These are phyloP conservation scores for Rallus limicola DNA, from an alignment of 2,113 vertebrate genomes.

Conservation along the genomic window DNA sequence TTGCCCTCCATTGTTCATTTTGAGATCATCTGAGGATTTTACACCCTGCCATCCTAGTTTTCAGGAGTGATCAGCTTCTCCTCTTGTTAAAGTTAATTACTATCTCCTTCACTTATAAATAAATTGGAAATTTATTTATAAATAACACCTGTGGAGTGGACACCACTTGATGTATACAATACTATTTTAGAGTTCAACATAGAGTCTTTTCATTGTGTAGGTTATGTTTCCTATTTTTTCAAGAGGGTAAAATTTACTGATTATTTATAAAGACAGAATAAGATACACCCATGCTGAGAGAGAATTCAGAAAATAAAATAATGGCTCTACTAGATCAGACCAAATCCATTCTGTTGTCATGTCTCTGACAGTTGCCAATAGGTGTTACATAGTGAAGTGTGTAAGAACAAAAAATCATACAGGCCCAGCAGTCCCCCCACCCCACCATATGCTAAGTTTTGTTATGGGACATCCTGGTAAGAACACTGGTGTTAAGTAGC, in stretches of 20 bases:
- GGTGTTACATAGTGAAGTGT: not conserved
- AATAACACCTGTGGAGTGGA: not conserved
- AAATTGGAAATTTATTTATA: too few relatives aligned
- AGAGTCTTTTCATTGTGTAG: not conserved
- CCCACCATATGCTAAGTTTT: not conserved
- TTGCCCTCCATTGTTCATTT: not conserved
- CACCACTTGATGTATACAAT: not conserved
- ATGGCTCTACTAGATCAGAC: not conserved
- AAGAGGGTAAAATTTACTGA: not conserved
- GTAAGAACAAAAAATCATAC: not conserved
- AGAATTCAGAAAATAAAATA: not conserved
- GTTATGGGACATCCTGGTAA: not conserved
- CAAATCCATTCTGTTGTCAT: not conserved
- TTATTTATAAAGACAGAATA: not conserved
- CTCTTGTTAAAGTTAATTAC: not conserved
- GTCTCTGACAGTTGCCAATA: not conserved
- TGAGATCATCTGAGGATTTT: not conserved
- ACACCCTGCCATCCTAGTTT: not conserved
- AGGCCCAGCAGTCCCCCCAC: not conserved
- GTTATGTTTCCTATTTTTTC: not conserved
- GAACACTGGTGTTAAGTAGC: not conserved
- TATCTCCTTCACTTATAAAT: not conserved
- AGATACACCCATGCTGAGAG: not conserved
- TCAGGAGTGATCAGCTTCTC: not conserved
- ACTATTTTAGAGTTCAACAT: not conserved